These are phyloP conservation scores for Penelope pileata DNA, from an alignment of 2,113 vertebrate species.

Conservation along the genomic window DNA sequence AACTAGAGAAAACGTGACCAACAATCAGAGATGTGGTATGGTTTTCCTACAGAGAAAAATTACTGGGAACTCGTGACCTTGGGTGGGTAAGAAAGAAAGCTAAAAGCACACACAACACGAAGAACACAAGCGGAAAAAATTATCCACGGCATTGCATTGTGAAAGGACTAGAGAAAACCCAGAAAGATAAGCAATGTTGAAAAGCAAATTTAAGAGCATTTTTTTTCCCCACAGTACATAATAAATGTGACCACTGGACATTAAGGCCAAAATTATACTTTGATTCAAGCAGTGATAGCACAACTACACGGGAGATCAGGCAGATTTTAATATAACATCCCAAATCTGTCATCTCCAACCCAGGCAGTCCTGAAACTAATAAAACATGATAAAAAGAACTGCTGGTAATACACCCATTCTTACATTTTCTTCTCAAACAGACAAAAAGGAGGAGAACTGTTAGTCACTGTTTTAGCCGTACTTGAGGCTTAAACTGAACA, in stretches of 20 bases:
- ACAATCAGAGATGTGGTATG: background rate
- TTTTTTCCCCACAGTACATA: background rate
- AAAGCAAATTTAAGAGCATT: background rate
- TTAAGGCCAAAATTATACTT: background rate
- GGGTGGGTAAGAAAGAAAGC: background rate
- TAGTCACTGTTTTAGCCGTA: background rate
- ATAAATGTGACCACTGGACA: background rate
- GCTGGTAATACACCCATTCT: background rate
- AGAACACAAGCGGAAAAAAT: background rate
- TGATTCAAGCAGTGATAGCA: background rate
- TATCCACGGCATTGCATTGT: background rate
- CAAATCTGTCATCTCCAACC: background rate
- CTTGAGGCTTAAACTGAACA: background rate
- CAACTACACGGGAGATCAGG: background rate
- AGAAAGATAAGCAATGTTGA: background rate
- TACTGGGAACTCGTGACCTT: background rate
- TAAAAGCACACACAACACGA: background rate
- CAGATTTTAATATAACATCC: background rate
- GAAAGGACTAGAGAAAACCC: background rate
- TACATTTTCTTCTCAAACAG: background rate
- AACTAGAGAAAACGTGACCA: background rate
- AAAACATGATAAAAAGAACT: background rate
- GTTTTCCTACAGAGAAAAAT: background rate
- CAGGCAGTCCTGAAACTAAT: background rate
- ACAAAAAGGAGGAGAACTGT: background rate